Percentiles rank a stretch among this genome's conserved stretches.
phyloP scores from a whole-genome alignment of 2,888 invertebrate species.

The Beris chalybata region DNA sequence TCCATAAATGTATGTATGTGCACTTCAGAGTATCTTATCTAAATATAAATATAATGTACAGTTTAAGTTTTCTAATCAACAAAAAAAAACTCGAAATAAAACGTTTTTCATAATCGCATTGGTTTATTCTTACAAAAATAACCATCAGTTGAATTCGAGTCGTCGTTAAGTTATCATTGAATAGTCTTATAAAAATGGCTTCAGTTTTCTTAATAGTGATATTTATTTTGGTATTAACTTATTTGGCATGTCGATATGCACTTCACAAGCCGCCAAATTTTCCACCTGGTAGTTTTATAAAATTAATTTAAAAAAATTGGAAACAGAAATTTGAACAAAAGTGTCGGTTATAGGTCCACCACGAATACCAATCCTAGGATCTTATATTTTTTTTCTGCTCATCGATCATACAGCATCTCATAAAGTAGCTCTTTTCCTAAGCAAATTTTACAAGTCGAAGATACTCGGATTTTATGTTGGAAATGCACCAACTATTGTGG shows the following conservation, averaged over 20 bases:
- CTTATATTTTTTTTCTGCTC: conserved; percentile 58
- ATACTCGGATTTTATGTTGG: conserved; percentile 64
- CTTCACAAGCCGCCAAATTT: neutral
- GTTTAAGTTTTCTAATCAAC: too few relatives aligned
- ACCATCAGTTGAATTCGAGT: too few relatives aligned
- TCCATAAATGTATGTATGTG: too few relatives aligned
- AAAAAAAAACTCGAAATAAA: too few relatives aligned
- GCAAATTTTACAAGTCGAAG: conserved; percentile 63
- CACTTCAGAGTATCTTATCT: too few relatives aligned
- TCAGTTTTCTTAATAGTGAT: neutral
- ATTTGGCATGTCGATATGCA: neutral
- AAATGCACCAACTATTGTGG: conserved; percentile 56
- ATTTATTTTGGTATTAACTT: neutral
- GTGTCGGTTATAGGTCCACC: conserved; percentile 60
- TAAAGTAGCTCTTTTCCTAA: conserved; percentile 58
- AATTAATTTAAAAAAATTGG: neutral
- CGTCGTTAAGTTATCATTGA: too few relatives aligned
- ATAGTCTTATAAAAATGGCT: too few relatives aligned
- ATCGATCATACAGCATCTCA: conserved; percentile 60
- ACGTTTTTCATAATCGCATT: too few relatives aligned
- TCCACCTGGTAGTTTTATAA: too few relatives aligned
- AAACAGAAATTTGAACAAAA: neutral
- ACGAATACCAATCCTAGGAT: conserved; percentile 64
- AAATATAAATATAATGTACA: too few relatives aligned
- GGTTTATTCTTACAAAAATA: too few relatives aligned